phyloP scores from a whole-genome alignment of 1,140 invertebrate genomes.

The Leptopilina clavipes region DNA sequence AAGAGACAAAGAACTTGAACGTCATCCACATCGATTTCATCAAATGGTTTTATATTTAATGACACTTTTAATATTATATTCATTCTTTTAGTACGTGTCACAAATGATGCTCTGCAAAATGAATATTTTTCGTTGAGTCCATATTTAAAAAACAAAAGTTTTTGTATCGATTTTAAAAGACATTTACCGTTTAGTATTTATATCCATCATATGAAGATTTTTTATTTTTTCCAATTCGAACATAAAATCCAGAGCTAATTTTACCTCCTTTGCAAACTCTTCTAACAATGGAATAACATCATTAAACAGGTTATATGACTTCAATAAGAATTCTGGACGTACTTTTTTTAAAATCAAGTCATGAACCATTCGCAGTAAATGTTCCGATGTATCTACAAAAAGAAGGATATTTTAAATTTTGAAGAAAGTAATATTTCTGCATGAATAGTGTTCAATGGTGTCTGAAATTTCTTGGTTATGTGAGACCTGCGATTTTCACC shows the following conservation, averaged over 20 bases:
- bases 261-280: conserved; percentile 56
- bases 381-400: conserved; percentile 49
- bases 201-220: conserved; percentile 54
- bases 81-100: conserved; percentile 49
- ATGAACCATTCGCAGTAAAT: conserved; percentile 56
- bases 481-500: too few relatives aligned
- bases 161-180: neutral
- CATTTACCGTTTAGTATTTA: conserved; percentile 56
- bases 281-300: conserved; percentile 57
- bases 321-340: conserved; percentile 38
- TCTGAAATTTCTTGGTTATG: too few relatives aligned
- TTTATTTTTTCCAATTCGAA: conserved; percentile 56
- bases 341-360: conserved; percentile 57
- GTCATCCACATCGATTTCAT: conserved; percentile 53
- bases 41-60: conserved; percentile 56
- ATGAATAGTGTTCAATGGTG: too few relatives aligned
- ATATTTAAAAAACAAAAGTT: neutral
- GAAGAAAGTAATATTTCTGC: too few relatives aligned
- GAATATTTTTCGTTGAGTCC: conserved; percentile 26
- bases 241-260: conserved; percentile 61
- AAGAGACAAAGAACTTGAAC: conserved; percentile 52
- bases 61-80: conserved; percentile 58
- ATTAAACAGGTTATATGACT: conserved; percentile 47
- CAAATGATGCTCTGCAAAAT: conserved; percentile 60
- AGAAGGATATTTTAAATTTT: conserved; percentile 21